Conservation (phyloP, 2,113 vertebrate species). For the Sminthopsis crassicaudata region DNA sequence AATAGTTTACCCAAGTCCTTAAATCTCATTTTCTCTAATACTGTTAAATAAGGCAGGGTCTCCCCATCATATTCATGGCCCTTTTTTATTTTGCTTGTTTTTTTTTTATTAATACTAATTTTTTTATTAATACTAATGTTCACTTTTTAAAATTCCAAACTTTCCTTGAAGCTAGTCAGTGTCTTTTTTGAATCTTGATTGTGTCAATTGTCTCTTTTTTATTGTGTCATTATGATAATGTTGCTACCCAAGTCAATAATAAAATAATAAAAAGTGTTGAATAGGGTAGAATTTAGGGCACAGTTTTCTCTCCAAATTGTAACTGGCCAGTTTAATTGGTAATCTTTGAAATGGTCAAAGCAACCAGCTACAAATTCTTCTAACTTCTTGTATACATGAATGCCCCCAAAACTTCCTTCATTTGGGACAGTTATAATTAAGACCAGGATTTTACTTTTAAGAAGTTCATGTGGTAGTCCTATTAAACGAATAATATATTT, state of each 20-base stretch:
- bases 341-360: neutral
- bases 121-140: neutral
- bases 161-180: neutral
- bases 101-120: neutral
- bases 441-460: neutral
- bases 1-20: neutral
- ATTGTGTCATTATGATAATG: neutral
- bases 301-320: neutral
- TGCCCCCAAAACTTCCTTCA: neutral
- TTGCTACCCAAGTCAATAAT: neutral
- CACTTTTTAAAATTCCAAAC: neutral
- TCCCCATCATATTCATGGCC: neutral
- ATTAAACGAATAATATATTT: neutral
- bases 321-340: neutral
- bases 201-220: neutral
- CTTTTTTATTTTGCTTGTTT: neutral
- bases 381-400: neutral
- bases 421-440: neutral
- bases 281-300: too few species aligned
- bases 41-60: neutral
- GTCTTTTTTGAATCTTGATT: neutral
- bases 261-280: too few species aligned
- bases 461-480: neutral
- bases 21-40: neutral
- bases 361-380: neutral